A percentile compares a stretch with the other conserved stretches of the same genome.
Conservation (phyloP, 1,140 invertebrate species). For the Phortica variegata region DNA sequence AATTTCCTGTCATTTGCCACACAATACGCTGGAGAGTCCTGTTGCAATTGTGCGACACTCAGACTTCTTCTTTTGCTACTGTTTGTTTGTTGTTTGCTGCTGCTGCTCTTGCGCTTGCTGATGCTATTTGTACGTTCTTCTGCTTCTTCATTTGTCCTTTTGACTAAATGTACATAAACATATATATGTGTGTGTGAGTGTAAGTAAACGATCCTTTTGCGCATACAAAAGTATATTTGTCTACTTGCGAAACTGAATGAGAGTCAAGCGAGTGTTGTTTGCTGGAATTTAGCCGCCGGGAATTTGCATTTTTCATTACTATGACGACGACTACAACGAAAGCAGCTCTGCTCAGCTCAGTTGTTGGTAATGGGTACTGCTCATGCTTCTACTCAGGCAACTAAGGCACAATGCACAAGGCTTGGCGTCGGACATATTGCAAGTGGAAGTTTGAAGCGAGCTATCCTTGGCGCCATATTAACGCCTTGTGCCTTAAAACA, state of each 20-base stretch:
- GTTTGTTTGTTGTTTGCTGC: slow-evolving; percentile 18
- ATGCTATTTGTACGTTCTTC: slow-evolving; percentile 13
- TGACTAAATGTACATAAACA: no score
- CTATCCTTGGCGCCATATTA: slow-evolving; percentile 47
- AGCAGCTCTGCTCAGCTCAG: slow-evolving; percentile 5
- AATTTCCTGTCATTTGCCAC: slow-evolving; percentile 55
- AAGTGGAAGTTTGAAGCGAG: no score
- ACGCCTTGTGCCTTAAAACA: slow-evolving; percentile 30
- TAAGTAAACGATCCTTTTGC: no score
- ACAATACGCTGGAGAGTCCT: slow-evolving; percentile 47
- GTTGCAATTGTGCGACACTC: slow-evolving; percentile 16
- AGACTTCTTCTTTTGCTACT: no score
- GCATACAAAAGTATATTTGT: slow-evolving; percentile 28
- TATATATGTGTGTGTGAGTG: no score
- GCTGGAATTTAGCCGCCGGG: slow-evolving; percentile 50
- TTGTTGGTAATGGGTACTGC: not conserved
- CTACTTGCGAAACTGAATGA: slow-evolving; percentile 28
- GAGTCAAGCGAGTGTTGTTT: slow-evolving; percentile 26
- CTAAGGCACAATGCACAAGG: slow-evolving; percentile 10
- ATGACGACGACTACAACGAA: slow-evolving; percentile 8
- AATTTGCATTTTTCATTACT: slow-evolving; percentile 55
- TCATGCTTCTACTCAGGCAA: no score
- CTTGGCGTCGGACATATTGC: slow-evolving; percentile 3
- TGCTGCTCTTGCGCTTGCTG: slow-evolving; percentile 10
- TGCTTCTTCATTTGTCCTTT: slow-evolving; percentile 18